phyloP scores from a whole-genome alignment of 2,113 vertebrate species.

The Rhodinocichla rosea region DNA sequence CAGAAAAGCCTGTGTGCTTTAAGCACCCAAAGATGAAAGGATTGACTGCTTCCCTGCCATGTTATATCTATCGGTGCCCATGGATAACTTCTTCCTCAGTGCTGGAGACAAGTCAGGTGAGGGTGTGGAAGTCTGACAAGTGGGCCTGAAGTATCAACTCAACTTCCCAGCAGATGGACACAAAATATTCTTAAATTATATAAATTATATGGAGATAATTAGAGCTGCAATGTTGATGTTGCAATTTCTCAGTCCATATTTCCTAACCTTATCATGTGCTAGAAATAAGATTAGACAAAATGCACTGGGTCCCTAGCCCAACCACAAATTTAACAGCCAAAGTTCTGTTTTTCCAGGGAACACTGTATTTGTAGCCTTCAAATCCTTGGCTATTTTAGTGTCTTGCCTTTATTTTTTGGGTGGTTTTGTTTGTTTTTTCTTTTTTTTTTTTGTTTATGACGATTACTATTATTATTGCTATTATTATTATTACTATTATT shows the following conservation, averaged over 20 bases:
- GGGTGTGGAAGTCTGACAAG: background rate
- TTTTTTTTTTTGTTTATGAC: too few relatives aligned
- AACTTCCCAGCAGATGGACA: background rate
- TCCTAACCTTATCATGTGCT: background rate
- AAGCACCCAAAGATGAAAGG: background rate
- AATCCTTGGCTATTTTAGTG: background rate
- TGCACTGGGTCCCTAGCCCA: background rate
- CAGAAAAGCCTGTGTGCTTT: background rate
- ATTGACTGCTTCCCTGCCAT: background rate
- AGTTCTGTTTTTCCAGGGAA: background rate
- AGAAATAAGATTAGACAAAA: background rate
- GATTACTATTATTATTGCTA: too few relatives aligned
- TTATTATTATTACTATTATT: too few relatives aligned
- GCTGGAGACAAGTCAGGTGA: background rate
- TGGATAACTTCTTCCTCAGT: rapidly evolving
- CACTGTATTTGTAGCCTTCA: background rate
- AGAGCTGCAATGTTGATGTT: background rate
- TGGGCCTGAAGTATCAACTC: background rate
- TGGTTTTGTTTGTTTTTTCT: background rate
- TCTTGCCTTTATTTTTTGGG: background rate
- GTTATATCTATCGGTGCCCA: background rate
- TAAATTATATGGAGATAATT: background rate
- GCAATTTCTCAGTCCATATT: background rate
- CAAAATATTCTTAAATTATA: background rate
- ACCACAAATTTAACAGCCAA: background rate